phyloP scores from a whole-genome alignment of 2,113 vertebrate genomes.

The Tauraco erythrolophus region DNA sequence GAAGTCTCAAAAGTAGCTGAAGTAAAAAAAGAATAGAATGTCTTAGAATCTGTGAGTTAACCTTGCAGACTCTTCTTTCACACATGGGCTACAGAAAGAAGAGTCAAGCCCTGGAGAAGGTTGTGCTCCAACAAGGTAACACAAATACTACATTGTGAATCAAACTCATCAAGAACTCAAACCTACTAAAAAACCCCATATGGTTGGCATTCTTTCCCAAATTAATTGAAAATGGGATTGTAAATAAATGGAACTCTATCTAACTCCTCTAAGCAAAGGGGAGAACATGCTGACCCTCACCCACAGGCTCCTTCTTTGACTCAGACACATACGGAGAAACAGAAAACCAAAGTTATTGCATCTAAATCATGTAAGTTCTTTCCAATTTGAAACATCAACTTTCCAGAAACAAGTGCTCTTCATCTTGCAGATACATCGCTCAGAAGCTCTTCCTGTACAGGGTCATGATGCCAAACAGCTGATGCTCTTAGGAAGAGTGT shows the following conservation, averaged over 20 bases:
- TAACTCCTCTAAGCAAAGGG: background rate
- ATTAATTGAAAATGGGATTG: background rate
- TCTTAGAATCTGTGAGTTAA: background rate
- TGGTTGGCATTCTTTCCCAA: background rate
- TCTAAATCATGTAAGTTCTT: background rate
- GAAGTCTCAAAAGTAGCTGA: constrained; percentile 44
- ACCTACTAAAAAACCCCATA: background rate
- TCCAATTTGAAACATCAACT: background rate
- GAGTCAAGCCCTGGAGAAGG: background rate
- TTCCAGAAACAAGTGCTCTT: background rate
- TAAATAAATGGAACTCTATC: background rate
- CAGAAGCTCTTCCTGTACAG: background rate
- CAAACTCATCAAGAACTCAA: background rate
- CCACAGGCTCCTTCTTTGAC: background rate
- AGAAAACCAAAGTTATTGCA: background rate
- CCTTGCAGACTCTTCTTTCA: constrained; percentile 22
- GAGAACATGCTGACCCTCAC: background rate
- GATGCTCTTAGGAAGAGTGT: background rate
- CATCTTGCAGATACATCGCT: background rate
- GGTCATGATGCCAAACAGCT: background rate
- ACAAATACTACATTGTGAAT: background rate
- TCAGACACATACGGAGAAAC: background rate
- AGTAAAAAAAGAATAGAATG: constrained; percentile 5
- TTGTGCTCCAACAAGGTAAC: background rate
- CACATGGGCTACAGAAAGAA: background rate